phyloP scores from a whole-genome alignment of 2,113 vertebrate genomes.

The Clarias macrocephalus region DNA sequence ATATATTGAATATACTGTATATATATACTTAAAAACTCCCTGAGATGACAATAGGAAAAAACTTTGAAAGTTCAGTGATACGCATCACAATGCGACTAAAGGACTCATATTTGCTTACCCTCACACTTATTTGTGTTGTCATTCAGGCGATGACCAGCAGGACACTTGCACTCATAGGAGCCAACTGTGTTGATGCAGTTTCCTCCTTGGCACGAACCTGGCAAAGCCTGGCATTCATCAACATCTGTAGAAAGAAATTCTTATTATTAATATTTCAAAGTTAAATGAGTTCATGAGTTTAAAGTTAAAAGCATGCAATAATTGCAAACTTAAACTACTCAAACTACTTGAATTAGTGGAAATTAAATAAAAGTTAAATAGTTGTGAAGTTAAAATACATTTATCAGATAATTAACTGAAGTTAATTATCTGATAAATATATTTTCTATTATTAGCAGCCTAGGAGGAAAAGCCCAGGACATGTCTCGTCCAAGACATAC shows the following conservation, averaged over 20 bases:
- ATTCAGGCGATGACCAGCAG: constrained; percentile 72
- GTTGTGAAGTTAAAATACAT: background rate
- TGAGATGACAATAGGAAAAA: too few relatives aligned
- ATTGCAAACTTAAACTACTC: background rate
- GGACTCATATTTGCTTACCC: constrained; percentile 60
- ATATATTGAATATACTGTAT: too few relatives aligned
- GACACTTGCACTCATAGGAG: constrained; percentile 75
- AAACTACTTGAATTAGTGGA: background rate
- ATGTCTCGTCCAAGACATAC: background rate
- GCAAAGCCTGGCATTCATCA: constrained; percentile 79
- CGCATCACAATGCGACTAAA: background rate
- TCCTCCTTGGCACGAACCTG: constrained; percentile 76
- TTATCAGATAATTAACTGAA: background rate
- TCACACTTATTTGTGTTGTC: constrained; percentile 75
- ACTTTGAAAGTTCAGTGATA: too few relatives aligned
- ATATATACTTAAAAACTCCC: too few relatives aligned
- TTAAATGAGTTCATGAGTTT: too few relatives aligned
- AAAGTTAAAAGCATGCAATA: background rate
- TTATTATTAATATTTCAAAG: too few relatives aligned
- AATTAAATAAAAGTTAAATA: background rate
- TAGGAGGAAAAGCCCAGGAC: background rate
- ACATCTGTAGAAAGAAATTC: constrained; percentile 70
- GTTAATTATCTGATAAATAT: background rate
- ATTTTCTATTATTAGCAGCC: background rate
- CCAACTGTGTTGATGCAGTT: constrained; percentile 78